Evolutionary conservation across 2,113 vertebrate genomes (phyloP).

Genomic region (Anolis carolinensis): DNA sequence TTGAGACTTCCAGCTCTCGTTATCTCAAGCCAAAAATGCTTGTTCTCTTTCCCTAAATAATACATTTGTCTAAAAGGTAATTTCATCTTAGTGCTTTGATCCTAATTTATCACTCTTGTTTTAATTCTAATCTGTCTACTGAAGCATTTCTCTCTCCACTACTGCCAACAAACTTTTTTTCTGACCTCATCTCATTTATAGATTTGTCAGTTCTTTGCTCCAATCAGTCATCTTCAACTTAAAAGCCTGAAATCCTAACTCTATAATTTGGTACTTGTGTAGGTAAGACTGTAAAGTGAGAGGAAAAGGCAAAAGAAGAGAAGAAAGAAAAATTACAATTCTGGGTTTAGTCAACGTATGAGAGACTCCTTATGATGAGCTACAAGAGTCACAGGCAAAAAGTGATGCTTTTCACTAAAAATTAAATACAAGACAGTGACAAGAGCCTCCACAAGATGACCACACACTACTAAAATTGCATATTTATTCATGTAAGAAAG

Average conservation of each 20-base stretch:
- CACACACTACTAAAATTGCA: background rate
- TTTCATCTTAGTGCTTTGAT: background rate
- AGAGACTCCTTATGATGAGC: background rate
- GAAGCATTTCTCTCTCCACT: background rate
- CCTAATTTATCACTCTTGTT: background rate
- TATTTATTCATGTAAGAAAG: background rate
- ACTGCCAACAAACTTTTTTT: background rate
- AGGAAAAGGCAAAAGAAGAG: background rate
- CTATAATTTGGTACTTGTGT: background rate
- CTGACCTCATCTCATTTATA: background rate
- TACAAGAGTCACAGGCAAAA: background rate
- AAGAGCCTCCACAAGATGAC: background rate
- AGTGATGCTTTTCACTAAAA: background rate
- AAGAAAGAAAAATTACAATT: background rate
- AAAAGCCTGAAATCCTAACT: background rate
- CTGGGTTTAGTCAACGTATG: background rate
- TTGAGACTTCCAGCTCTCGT: background rate
- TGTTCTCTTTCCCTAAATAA: background rate
- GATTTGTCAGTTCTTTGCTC: background rate
- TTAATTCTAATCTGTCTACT: background rate
- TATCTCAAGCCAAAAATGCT: no score
- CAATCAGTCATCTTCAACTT: background rate
- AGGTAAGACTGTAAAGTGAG: background rate
- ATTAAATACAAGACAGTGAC: background rate
- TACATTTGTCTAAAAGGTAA: background rate